Base-by-base conservation (phyloP, 2,888 invertebrate species). In the Trichopria drosophilae region DNA sequence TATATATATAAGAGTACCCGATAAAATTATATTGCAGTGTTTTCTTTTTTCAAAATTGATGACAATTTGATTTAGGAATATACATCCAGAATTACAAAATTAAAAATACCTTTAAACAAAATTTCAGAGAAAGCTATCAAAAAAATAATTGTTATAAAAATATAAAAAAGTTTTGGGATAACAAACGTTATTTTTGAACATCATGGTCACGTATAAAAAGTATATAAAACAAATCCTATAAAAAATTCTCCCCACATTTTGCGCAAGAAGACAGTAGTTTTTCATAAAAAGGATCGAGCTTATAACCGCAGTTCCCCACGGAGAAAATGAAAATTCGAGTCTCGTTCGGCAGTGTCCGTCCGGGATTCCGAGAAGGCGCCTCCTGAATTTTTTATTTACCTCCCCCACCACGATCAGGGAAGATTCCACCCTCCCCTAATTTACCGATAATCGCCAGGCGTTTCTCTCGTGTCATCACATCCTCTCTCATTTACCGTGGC, bases 371-470 rank as follows among this genome's bases (percentile, higher is more conserved):
- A 29, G 59, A 59, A 62, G 40, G 51, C 54, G 48, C 43, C 44
- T 36, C n/a, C 57, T 42, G 53, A 57, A 57, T 60, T 54, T 53
- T 54, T 52, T 58, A 56, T 58, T 58, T 28, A 28, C 43, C 29
- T 53, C 43, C 42, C 31, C 20, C 32, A 16, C 22, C 23, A 16
- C 28, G 19, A 48, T 28, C 31, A 34, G 12, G 16, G 35, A 47
- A 26, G 49, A 49, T 52, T 44, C 41, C 52, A 51, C 48, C 49
- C 44, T 47, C 53, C 44, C 51, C 53, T 55, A 52, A 59, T 59
- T 58, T 54, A 48, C 50, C 55, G 51, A 55, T 58, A 57, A 60
- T 60, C 56, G 50, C 53, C 37, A 50, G 44, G 52, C 54, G 57
- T 57, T n/a, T n/a, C n/a, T n/a, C n/a, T n/a, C n/a, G n/a, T n/a